Evolutionary conservation across 2,113 vertebrate genomes (phyloP), one percentile per base, ranked within the genome.

Genomic region (Brachypodius melanocephalos): DNA sequence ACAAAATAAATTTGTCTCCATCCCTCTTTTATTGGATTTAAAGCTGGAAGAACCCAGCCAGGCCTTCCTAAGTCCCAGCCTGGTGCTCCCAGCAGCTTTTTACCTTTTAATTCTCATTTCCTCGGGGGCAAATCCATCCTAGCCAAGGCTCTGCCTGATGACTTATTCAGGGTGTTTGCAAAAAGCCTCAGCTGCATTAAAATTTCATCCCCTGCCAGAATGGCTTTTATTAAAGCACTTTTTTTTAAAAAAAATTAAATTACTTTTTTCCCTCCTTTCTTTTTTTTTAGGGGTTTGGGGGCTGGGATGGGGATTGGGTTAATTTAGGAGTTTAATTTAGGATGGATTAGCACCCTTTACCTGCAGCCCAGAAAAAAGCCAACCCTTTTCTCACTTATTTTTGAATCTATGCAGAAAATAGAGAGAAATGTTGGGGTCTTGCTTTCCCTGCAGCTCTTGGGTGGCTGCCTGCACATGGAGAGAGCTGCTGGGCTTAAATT

Each of bases 141-240:
- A 92, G 68, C 10, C 7, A 24, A 57, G 68, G 67, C 63, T 54
- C 66, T 72, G 71, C 65, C 55, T 90, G 54, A 71, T 67, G 65
- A 88, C 52, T 95, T 89, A 79, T 88, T 75, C 84, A 76, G 68
- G 59, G 38, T 88, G 93, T 89, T 96, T 97, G 93, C 95, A 91
- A 66, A 69, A 91, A 46, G 72, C 75, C 38, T 57, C 73, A 84
- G 68, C 78, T 80, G 48, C 63, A 43, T 62, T 58, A 46, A 71
- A 58, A 78, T 52, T 59, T 85, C 81, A 78, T 67, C 48, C 38
- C 61, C 52, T 2, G 8, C 52, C 73, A 89, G 73, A 94, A 91
- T 88, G 86, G 54, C 54, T 69, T 87, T 90, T 75, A 77, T 83
- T 90, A 83, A 95, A 84, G 69, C 12, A 57, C 22, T 66, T 59